Base-by-base conservation (phyloP, 1,140 invertebrate species). In the Drosophila melanica region DNA sequence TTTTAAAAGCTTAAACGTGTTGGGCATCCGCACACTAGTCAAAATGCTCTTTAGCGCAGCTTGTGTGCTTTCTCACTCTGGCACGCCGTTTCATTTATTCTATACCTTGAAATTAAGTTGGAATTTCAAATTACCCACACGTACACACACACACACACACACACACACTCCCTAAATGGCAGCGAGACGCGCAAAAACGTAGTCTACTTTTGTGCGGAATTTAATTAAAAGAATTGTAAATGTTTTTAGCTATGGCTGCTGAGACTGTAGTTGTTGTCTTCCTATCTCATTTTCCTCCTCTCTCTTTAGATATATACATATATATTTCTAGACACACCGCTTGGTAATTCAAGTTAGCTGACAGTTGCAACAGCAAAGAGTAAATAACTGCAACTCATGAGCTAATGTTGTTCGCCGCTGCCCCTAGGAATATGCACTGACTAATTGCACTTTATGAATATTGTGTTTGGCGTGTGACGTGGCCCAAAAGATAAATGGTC, bases 191-290 rank as follows among this genome's bases (percentile, higher is more conserved):
- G 65, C 65, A 42, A 54, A 66, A 77, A 71, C 71, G 82, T 66
- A 67, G 71, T 72, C 37, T 54, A 59, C 58, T 79, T 74, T 75
- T 75, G 62, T 72, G 71, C 51, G 77, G 84, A 89, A 89, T 89
- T 90, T 89, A 89, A 89, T 90, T 89, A 89, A 84, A 90, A 84
- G 85, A 84, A 89, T 80, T 84, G 86, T 77, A 84, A 84, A 75
- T 75, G 85, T 79, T 75, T 75, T 62, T 73, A 48, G 42, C 63
- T 77, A 62, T 74, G 62, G 54, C 67, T 60, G 20, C 23, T 57
- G 18, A 18, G 39, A 51, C 42, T 48, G 27, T 27, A 27, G 27
- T 27, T 27, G 23, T 27, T 27, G 23, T 27, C 11, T 5, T 16
- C 12, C 35, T n/a, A 1, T n/a, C 35, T 39, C 30, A 0, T 12